Base-by-base conservation (phyloP, 2,797 vertebrate genomes). In the Cirrhinus mrigala region DNA sequence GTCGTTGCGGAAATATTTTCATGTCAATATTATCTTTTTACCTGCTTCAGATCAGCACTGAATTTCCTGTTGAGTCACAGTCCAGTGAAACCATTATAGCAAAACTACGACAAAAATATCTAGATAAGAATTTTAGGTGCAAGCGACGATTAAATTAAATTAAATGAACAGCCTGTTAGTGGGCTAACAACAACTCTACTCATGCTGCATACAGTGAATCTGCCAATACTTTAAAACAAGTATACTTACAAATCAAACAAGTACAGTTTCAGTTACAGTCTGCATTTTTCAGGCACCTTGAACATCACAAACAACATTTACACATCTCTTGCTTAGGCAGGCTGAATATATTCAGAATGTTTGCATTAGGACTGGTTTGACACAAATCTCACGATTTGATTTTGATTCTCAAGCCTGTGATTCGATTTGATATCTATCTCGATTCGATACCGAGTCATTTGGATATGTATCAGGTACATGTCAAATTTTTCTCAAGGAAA, bases 241-340 rank as follows among this genome's bases (percentile, higher is more conserved):
- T 20, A 10, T 52, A 77, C 16, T 79, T 62, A 79, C 76, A 79
- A 12, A 27, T 46, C 37, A 64, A 64, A 14, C 76, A 73, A 73
- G 22, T 48, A 71, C 20, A 27, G 54, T 78, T 78, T 60, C 9
- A 58, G 33, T 58, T 10, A 60, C 50, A 44, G 14, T 11, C 11
- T n/a, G n/a, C 8, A 5, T 60, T 24, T 44, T 16, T 1, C 52
- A 58, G 33, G 29, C 54, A 4, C 2, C 3, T 48, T 40, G 29
- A 40, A n/a, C 52, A 58, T 77, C 22, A 77, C 54, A 16, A 77
- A 7, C 75, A 60, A 78, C 76, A 78, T 27, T 24, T 24, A 60
- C 75, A 77, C 7, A 24, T 11, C n/a, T 79, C 22, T 58, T 62
- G 15, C 56, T 12, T 27, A 18, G 40, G 56, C 76, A 78, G 76